Evolutionary conservation across 1,140 invertebrate genomes (phyloP).

Genomic region (Caenorhabditis latens): DNA sequence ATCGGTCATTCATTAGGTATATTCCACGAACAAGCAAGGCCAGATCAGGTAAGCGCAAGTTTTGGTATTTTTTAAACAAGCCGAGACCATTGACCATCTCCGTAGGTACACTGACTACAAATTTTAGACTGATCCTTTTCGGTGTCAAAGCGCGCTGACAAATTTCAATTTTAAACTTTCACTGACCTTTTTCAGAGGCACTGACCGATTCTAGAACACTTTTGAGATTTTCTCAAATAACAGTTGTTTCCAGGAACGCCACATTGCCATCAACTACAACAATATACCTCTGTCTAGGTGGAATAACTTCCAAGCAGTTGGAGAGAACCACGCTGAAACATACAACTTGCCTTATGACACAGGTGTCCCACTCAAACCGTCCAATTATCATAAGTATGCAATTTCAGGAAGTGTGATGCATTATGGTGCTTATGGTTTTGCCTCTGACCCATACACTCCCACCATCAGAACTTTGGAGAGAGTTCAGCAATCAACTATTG

Average conservation of each 20-base stretch:
- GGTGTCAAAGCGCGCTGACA: too few species aligned
- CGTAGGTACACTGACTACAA: too few species aligned
- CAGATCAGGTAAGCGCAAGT: constrained; percentile 69
- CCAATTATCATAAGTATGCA: background rate
- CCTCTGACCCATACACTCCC: constrained; percentile 72
- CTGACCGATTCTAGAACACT: too few species aligned
- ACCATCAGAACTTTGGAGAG: constrained; percentile 75
- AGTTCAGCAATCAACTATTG: constrained; percentile 72
- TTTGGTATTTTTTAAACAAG: too few species aligned
- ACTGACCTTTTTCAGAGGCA: too few species aligned
- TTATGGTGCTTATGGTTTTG: constrained; percentile 75
- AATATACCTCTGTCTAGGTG: constrained; percentile 72
- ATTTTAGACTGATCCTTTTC: too few species aligned
- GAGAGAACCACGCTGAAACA: constrained; percentile 69
- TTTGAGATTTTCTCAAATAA: background rate
- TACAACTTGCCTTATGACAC: constrained; percentile 74
- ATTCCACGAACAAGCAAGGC: constrained; percentile 76
- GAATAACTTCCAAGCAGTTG: constrained; percentile 77
- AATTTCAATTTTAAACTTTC: too few species aligned
- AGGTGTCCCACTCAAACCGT: constrained; percentile 45
- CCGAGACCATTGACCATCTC: too few species aligned
- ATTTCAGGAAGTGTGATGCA: constrained; percentile 76
- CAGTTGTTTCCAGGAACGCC: constrained; percentile 36
- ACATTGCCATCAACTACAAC: constrained; percentile 73
- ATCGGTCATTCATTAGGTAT: constrained; percentile 75